Percentiles rank a stretch among this genome's conserved stretches.
These are phyloP conservation scores for Hypocryptadius cinnamomeus DNA, from an alignment of 2,113 vertebrate species.

Conservation along the genomic window DNA sequence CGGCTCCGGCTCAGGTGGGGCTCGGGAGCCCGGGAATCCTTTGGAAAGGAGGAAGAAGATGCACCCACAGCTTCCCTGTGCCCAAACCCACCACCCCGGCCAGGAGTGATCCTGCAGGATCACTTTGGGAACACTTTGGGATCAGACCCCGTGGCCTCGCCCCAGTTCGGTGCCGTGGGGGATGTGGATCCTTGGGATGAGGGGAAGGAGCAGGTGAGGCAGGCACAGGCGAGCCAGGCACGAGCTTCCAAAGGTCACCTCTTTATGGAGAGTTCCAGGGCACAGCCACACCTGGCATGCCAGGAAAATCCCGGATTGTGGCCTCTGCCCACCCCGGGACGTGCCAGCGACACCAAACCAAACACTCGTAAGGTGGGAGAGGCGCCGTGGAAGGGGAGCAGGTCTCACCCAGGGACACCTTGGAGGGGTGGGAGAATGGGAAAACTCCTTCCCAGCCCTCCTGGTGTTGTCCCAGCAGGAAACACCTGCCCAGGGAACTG, in stretches of 20 bases:
- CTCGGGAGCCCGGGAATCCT: neutral
- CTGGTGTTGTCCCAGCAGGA: accelerated
- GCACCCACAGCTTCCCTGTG: accelerated
- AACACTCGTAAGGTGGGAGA: neutral
- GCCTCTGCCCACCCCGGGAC: neutral
- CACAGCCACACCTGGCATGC: neutral
- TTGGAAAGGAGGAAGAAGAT: neutral
- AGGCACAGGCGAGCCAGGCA: neutral
- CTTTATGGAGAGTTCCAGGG: neutral
- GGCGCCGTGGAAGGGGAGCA: accelerated
- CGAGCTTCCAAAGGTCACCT: neutral
- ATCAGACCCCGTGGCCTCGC: accelerated
- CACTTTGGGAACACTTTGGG: accelerated
- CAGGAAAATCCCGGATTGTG: neutral
- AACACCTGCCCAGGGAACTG: accelerated
- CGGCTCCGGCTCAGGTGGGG: neutral
- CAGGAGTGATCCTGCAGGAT: neutral
- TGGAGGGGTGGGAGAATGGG: accelerated
- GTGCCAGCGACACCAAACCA: neutral
- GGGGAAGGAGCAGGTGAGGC: neutral
- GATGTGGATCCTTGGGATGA: neutral
- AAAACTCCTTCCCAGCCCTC: neutral
- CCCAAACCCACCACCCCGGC: accelerated
- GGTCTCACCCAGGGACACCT: neutral
- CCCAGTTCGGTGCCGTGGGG: neutral